Evolutionary conservation across 2,888 invertebrate genomes (phyloP), one percentile per base, ranked within the genome.

Genomic region (Amorpha juglandis): DNA sequence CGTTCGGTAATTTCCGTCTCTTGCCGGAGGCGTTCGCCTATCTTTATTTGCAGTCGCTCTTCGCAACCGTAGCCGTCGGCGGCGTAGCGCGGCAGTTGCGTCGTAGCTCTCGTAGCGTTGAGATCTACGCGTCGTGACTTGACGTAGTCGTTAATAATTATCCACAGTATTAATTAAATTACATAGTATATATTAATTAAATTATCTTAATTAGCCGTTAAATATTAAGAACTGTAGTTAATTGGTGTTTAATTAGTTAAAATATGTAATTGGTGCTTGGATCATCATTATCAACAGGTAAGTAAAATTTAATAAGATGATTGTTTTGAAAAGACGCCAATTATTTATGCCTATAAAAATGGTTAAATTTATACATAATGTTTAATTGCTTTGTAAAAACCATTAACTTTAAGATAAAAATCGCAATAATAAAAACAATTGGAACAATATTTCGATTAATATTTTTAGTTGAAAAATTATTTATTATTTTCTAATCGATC

Each of bases 71-170:
- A 78, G 81, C 80, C 62, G 73, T 74, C 73, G 75, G 77, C 77
- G 76, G 80, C 86, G 89, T 88, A 90, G 89, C 87, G 73, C 82
- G 84, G 84, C 85, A 92, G 92, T 92, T 83, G 87, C 81, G 81
- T 80, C 88, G 90, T 86, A 84, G 84, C 81, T 67, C 68, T 76
- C 86, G 89, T 87, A 88, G 84, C 77, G 70, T 64, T 69, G 68
- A 68, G 69, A 75, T 71, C 76, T 81, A 79, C 76, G 78, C 71
- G 70, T 71, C 71, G 70, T 45, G 51, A 53, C 63, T 52, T 45
- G 16, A 16, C 51, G 65, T 65, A 50, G 62, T 33, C 42, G 42
- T 63, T 65, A 58, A 58, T 53, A 27, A 53, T n/a, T 53, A 53
- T 4, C 19, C 38, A 42, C 42, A 38, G 38, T 8, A 58, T 16